Evolutionary conservation across 2,113 vertebrate genomes (phyloP), one percentile per base, ranked within the genome.

Genomic region (Mormyrus lacerda): DNA sequence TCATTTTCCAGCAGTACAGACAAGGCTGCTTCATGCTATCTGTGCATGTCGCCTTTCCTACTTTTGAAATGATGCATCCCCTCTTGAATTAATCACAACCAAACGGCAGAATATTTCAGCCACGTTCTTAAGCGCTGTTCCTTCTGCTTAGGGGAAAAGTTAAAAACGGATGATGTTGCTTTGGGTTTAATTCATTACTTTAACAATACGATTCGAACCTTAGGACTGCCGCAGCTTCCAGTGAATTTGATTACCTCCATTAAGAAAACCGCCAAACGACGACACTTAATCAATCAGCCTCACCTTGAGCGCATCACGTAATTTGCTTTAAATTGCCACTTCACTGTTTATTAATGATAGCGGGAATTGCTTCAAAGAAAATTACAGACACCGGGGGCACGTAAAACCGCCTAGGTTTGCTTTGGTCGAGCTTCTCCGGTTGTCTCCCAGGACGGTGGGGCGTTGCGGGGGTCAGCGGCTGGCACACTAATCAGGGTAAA

Each of bases 301-400:
- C 73, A 79, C 73, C 73, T 79, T 79, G 73, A 79, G 73, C 31
- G 35, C 73, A 79, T 79, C 73, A 79, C 31, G 73, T 79, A 79
- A 79, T 79, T 79, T 42, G 35, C 73, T 79, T 79, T 79, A 79
- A 79, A 79, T 79, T 79, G 73, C 73, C 73, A 79, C 73, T 42
- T 79, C 73, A 42, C 73, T 79, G 73, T 42, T 79, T 79, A 79
- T 79, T 79, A 79, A 79, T 35, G 73, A 19, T 42, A 79, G 73
- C 73, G 31, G 73, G 73, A 79, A 79, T 79, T 79, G 73, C 31
- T 79, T 79, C 31, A 79, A 79, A 79, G 73, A 42, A 79, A 79
- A 79, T 79, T 79, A 79, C 15, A 4, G 73, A 79, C 73, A 35
- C 31, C 4, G 27, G 65, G 69, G 69, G 7, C 39, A 1, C 17